Evolutionary conservation across 2,113 vertebrate species (phyloP).

Genomic region (Mastomys natalensis): DNA sequence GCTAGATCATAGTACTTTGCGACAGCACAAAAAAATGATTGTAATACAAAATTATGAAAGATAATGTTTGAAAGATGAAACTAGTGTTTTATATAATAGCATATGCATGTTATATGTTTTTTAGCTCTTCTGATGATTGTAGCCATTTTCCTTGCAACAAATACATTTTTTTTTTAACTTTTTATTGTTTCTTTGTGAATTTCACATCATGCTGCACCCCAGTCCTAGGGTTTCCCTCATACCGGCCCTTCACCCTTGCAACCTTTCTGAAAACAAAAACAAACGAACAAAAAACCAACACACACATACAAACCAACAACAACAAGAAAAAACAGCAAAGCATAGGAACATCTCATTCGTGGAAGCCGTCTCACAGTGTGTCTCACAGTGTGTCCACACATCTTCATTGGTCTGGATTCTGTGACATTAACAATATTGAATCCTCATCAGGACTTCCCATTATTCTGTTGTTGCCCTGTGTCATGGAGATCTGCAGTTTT

Average conservation of each 20-base stretch:
- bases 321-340: not conserved
- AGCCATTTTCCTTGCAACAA: not conserved
- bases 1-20: conserved; percentile 2
- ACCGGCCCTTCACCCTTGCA: too few species aligned
- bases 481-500: not conserved
- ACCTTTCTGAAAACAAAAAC: not conserved
- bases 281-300: too few species aligned
- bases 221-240: not conserved
- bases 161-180: too few species aligned
- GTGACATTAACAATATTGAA: not conserved
- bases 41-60: not conserved
- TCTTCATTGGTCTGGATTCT: not conserved
- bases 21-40: conserved; percentile 37
- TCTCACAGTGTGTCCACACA: not conserved
- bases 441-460: not conserved
- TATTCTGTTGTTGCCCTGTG: not conserved
- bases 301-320: not conserved
- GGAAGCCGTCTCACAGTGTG: not conserved
- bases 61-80: conserved; percentile 46
- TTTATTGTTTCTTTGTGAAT: not conserved
- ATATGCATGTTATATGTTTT: not conserved
- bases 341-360: not conserved
- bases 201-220: not conserved
- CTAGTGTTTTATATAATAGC: not conserved
- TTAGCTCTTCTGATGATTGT: not conserved